These are phyloP conservation scores for Gasterosteus nipponicus DNA, from an alignment of 2,113 vertebrate species.

Conservation along the genomic window DNA sequence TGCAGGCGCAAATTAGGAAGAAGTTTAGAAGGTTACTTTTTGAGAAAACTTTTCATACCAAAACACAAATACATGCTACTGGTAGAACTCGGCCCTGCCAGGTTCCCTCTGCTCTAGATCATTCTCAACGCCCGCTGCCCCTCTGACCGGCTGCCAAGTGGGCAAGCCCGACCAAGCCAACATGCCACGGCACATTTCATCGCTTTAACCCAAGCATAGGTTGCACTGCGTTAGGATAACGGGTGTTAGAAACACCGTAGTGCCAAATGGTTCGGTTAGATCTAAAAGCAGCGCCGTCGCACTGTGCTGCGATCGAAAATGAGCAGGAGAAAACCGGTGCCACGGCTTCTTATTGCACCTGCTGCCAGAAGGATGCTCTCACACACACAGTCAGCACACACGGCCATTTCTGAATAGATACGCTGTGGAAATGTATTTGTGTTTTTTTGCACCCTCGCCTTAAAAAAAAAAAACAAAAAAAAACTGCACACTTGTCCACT, in stretches of 20 bases:
- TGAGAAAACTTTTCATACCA: background rate
- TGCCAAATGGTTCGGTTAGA: constrained; percentile 38
- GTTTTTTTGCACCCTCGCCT: constrained; percentile 56
- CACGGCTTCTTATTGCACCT: constrained; percentile 63
- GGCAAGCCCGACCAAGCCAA: constrained; percentile 44
- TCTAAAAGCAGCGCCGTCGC: constrained; percentile 43
- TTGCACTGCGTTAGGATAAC: constrained; percentile 22
- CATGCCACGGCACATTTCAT: constrained; percentile 41
- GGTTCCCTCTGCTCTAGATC: constrained; percentile 51
- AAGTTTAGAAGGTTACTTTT: too few relatives aligned
- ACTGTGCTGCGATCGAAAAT: constrained; percentile 54
- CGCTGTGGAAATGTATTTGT: constrained; percentile 70
- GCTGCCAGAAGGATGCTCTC: constrained; percentile 33
- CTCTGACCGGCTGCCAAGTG: constrained; percentile 53
- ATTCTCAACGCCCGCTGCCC: constrained; percentile 45
- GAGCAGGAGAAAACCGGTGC: constrained; percentile 62
- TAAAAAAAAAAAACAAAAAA: constrained; percentile 56
- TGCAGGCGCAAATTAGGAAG: background rate
- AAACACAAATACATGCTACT: constrained; percentile 4
- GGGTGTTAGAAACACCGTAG: constrained; percentile 33
- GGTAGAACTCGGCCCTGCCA: constrained; percentile 37
- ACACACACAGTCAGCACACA: constrained; percentile 46
- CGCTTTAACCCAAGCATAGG: constrained; percentile 48
- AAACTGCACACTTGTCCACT: constrained; percentile 51
- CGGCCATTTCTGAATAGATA: constrained; percentile 58